Percentiles rank a stretch among this genome's conserved stretches.
phyloP scores from a whole-genome alignment of 2,888 invertebrate genomes.

The Lithophane semibrunnea region DNA sequence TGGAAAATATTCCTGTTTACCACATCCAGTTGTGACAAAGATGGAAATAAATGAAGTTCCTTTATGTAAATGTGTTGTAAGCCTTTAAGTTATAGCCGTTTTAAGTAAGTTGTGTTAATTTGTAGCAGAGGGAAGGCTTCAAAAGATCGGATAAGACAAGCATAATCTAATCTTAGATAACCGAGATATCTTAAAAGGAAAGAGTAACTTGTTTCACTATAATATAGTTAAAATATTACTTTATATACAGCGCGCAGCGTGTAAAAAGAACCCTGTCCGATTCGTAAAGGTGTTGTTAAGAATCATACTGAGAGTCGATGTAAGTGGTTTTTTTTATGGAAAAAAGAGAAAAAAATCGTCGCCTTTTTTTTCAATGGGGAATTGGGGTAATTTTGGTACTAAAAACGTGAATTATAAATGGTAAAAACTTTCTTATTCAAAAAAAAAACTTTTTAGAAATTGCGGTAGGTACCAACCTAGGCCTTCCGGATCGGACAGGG shows the following conservation, averaged over 20 bases:
- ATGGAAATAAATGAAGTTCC: conserved; percentile 26
- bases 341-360: too few species aligned
- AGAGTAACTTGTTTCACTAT: neutral
- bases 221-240: neutral
- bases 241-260: neutral
- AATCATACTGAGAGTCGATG: too few species aligned
- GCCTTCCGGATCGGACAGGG: too few species aligned
- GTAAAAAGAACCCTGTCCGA: too few species aligned
- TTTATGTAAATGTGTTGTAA: conserved; percentile 37
- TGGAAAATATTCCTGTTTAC: conserved; percentile 49
- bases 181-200: neutral
- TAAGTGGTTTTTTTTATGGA: too few species aligned
- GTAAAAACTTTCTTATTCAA: too few species aligned
- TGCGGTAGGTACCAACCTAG: too few species aligned
- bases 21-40: conserved; percentile 19
- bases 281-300: too few species aligned
- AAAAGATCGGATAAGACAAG: conserved; percentile 5
- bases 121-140: neutral
- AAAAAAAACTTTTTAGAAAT: too few species aligned
- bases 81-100: neutral
- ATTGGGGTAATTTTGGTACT: too few species aligned
- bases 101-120: conserved; percentile 17
- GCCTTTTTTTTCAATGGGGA: too few species aligned
- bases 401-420: too few species aligned
- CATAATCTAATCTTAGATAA: neutral